Conservation (phyloP, 2,888 invertebrate species). For the Patella depressa region DNA sequence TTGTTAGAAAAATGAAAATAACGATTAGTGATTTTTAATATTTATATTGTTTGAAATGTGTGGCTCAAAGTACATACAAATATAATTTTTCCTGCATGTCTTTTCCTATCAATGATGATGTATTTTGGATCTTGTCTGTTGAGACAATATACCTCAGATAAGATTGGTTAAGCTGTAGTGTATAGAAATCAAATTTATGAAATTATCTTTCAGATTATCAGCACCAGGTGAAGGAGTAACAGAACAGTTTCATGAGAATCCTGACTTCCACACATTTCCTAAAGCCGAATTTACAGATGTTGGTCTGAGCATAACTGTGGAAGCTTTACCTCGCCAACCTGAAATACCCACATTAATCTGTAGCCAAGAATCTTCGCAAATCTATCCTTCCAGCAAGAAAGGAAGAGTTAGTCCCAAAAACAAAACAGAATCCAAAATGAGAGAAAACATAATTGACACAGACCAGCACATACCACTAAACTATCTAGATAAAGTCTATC, state of each 20-base stretch:
- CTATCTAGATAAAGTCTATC: not conserved
- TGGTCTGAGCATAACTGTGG: slow-evolving; percentile 75
- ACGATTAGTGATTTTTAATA: too few relatives aligned
- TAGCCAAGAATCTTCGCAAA: not conserved
- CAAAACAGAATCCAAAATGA: not conserved
- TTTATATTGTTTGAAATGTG: too few relatives aligned
- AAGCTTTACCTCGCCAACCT: slow-evolving; percentile 68
- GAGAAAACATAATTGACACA: not conserved
- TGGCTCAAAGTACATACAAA: too few relatives aligned
- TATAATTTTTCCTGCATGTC: too few relatives aligned
- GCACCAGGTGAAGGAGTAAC: slow-evolving; percentile 79
- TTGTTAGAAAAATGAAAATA: too few relatives aligned
- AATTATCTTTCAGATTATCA: slow-evolving; percentile 72
- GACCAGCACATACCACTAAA: not conserved
- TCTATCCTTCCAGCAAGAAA: slow-evolving; percentile 20
- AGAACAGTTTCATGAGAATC: slow-evolving; percentile 72
- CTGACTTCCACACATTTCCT: slow-evolving; percentile 65
- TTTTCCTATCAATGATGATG: too few relatives aligned
- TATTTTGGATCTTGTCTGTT: too few relatives aligned
- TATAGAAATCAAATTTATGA: too few relatives aligned
- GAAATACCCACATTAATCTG: slow-evolving; percentile 76
- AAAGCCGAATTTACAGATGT: slow-evolving; percentile 44
- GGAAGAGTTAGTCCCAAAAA: not conserved
- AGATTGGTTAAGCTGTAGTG: too few relatives aligned
- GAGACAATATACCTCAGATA: too few relatives aligned